Evolutionary conservation across 2,888 invertebrate species (phyloP).

Genomic region (Homarus gammarus): DNA sequence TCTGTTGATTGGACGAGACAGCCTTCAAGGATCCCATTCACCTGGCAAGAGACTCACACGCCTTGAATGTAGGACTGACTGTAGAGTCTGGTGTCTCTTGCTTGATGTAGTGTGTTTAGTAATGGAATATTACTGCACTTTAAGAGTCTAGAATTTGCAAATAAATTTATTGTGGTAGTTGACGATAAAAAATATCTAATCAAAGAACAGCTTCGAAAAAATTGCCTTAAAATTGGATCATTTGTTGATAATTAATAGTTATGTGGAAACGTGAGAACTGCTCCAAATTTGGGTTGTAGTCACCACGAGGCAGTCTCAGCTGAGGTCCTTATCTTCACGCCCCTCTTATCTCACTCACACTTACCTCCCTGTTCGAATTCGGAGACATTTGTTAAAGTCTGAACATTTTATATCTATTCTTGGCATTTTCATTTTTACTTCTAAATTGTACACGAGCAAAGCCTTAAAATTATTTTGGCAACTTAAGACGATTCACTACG

Average conservation of each 20-base stretch:
- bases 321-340: no score
- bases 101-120: slow-evolving; percentile 23
- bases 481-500: not conserved
- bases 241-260: slow-evolving; percentile 1
- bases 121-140: slow-evolving; percentile 12
- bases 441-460: not conserved
- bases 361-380: no score
- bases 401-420: not conserved
- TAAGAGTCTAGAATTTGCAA: slow-evolving; percentile 7
- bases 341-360: no score
- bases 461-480: not conserved
- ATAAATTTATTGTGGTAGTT: slow-evolving; percentile 7
- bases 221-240: slow-evolving; percentile 6
- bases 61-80: not conserved
- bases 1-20: not conserved
- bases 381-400: no score
- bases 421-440: not conserved
- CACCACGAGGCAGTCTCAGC: not conserved
- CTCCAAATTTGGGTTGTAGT: not conserved
- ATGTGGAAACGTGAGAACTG: not conserved
- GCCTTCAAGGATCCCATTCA: not conserved
- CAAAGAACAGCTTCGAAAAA: not conserved
- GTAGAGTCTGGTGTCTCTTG: not conserved
- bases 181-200: slow-evolving; percentile 10
- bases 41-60: no score